These are phyloP conservation scores for Oncorhynchus clarkii DNA, from an alignment of 2,113 vertebrate species.

Conservation along the genomic window DNA sequence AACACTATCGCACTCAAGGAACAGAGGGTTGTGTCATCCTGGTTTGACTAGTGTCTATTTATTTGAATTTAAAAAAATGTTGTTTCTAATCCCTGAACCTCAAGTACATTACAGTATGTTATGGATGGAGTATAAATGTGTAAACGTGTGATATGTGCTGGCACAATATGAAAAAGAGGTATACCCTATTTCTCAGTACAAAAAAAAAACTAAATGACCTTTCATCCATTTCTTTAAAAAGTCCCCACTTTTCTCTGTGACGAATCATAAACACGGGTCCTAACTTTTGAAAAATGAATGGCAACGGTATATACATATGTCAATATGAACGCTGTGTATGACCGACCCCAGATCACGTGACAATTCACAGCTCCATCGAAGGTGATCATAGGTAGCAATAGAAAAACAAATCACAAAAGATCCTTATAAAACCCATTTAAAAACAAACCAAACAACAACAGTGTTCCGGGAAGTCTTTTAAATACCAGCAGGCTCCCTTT, in stretches of 20 bases:
- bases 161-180: conserved; percentile 14
- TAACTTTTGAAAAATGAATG: background rate
- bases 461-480: conserved; percentile 25
- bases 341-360: conserved; percentile 13
- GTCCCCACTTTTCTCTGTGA: background rate
- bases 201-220: background rate
- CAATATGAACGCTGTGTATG: conserved; percentile 9
- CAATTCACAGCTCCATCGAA: conserved; percentile 28
- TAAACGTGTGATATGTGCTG: conserved; percentile 30
- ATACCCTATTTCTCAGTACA: conserved; percentile 3
- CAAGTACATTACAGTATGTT: conserved; percentile 14
- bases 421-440: conserved; percentile 36
- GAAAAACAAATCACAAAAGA: conserved; percentile 36
- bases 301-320: background rate
- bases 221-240: background rate
- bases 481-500: conserved; percentile 16
- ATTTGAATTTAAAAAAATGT: background rate
- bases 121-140: background rate
- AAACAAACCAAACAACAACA: conserved; percentile 14
- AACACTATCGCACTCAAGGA: background rate
- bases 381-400: conserved; percentile 28
- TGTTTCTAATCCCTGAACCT: conserved; percentile 6
- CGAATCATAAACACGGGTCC: background rate
- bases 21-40: background rate
- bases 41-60: background rate